These are phyloP conservation scores for Osmerus eperlanus DNA, from an alignment of 2,113 vertebrate species.

Conservation along the genomic window DNA sequence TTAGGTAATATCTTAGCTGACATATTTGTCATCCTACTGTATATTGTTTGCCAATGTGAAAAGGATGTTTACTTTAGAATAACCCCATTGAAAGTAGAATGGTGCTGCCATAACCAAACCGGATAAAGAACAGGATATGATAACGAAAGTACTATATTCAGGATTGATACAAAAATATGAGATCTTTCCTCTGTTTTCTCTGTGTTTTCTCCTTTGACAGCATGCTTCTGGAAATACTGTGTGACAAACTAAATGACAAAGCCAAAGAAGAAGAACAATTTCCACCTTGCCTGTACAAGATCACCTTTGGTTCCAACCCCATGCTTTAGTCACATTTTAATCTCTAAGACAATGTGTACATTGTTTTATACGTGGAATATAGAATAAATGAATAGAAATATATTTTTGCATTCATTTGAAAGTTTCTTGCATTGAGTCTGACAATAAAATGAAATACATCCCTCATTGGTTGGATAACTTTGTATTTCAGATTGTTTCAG, in stretches of 20 bases:
- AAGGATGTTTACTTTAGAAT: constrained; percentile 28
- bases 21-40: not conserved
- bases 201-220: not conserved
- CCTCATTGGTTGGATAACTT: constrained; percentile 11
- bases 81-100: not conserved
- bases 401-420: constrained; percentile 65
- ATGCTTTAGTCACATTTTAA: constrained; percentile 19
- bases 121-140: constrained; percentile 5
- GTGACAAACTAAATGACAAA: constrained; percentile 69
- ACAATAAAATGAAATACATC: constrained; percentile 61
- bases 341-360: constrained; percentile 20
- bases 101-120: not conserved
- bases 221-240: constrained; percentile 84
- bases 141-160: not conserved
- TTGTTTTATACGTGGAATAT: constrained; percentile 30
- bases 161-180: not conserved
- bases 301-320: constrained; percentile 10
- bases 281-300: constrained; percentile 12
- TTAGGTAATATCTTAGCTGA: not conserved
- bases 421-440: constrained; percentile 39
- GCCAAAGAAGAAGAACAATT: constrained; percentile 1
- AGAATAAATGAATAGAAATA: constrained; percentile 45
- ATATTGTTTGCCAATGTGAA: not conserved
- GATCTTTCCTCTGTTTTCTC: not conserved
- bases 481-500: constrained; percentile 2